Evolutionary conservation across 2,113 vertebrate species (phyloP).

Genomic region (Nannobrachium achirus): DNA sequence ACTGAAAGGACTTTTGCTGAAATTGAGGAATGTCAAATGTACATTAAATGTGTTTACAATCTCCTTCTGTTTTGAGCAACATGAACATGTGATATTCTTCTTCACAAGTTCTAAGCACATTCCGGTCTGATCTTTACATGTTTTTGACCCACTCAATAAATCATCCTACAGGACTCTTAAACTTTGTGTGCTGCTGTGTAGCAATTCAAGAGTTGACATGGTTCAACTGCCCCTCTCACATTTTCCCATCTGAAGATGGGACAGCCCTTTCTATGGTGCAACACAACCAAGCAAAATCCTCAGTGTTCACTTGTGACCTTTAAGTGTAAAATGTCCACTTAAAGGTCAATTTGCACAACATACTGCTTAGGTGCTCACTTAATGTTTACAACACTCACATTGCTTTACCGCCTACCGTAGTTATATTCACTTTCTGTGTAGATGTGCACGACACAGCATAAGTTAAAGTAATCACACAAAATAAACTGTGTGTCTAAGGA

Average conservation of each 20-base stretch:
- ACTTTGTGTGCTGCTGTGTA: conserved; percentile 12
- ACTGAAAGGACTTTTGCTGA: not conserved
- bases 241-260: not conserved
- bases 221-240: conserved; percentile 7
- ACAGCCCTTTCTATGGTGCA: not conserved
- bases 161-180: not conserved
- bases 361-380: too few relatives aligned
- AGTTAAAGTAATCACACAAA: too few relatives aligned
- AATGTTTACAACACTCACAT: not conserved
- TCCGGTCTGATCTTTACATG: not conserved
- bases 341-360: too few relatives aligned
- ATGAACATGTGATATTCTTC: not conserved
- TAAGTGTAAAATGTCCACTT: too few relatives aligned
- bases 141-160: conserved; percentile 31
- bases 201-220: conserved; percentile 3
- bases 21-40: conserved; percentile 1
- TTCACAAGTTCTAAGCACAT: conserved; percentile 4
- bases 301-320: too few relatives aligned
- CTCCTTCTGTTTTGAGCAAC: not conserved
- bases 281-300: not conserved
- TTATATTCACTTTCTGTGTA: too few relatives aligned
- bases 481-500: not conserved
- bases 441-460: too few relatives aligned
- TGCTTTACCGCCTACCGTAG: too few relatives aligned
- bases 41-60: not conserved